phyloP scores from a whole-genome alignment of 1,140 invertebrate genomes.

The Dendrolimus kikuchii region DNA sequence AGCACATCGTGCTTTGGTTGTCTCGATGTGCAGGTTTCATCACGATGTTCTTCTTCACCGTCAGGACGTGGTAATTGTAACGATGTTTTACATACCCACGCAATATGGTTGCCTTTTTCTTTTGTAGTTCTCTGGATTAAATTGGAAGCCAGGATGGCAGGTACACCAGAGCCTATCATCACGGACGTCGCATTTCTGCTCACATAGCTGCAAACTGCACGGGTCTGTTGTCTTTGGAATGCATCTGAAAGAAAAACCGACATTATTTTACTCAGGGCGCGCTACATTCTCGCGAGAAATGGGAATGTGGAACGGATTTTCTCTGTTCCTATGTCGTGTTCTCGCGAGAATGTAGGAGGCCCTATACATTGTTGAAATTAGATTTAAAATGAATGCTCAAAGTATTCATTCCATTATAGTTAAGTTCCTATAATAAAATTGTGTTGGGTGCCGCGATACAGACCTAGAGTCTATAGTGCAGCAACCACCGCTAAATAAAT shows the following conservation, averaged over 20 bases:
- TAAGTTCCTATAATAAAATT: no score
- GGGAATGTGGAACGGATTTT: no score
- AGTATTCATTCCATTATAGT: neutral
- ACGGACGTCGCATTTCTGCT: conserved; percentile 76
- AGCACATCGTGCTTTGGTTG: no score
- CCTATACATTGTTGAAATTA: neutral
- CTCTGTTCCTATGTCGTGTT: no score
- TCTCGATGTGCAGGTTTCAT: no score
- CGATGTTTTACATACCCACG: conserved; percentile 55
- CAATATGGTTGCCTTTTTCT: conserved; percentile 71
- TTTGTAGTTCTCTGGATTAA: conserved; percentile 69
- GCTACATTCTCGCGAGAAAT: no score
- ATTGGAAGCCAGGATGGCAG: conserved; percentile 76
- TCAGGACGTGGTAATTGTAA: no score
- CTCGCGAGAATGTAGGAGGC: no score
- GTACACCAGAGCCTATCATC: conserved; percentile 77
- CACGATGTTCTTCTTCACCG: no score
- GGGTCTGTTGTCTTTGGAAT: conserved; percentile 74
- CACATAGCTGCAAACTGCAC: conserved; percentile 76
- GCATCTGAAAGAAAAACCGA: conserved; percentile 63
- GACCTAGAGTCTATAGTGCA: no score
- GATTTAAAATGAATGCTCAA: neutral
- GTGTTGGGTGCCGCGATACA: no score
- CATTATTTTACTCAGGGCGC: neutral
- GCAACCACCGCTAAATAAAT: no score